These are phyloP conservation scores for Argyrosomus japonicus DNA, from an alignment of 2,113 vertebrate species.

Conservation along the genomic window DNA sequence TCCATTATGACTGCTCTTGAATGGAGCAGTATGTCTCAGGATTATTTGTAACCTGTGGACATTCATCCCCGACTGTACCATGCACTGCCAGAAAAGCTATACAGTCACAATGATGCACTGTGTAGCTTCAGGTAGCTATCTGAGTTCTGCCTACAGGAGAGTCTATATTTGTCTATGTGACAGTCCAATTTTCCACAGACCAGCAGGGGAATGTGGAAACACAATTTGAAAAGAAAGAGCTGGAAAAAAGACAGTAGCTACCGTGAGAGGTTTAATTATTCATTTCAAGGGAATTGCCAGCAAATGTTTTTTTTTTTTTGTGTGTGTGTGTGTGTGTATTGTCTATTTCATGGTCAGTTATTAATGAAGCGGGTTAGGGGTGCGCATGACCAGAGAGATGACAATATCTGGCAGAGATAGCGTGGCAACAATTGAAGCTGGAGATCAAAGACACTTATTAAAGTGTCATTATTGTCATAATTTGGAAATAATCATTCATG, in stretches of 20 bases:
- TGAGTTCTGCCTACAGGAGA: constrained; percentile 47
- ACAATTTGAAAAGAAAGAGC: not conserved
- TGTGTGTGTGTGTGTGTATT: constrained; percentile 22
- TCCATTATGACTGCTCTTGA: constrained; percentile 21
- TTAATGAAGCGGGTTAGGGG: constrained; percentile 31
- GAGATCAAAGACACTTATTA: not conserved
- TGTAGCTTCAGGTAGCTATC: constrained; percentile 34
- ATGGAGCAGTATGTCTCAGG: constrained; percentile 4
- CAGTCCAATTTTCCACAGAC: constrained; percentile 46
- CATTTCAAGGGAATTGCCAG: constrained; percentile 44
- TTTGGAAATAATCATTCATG: not conserved
- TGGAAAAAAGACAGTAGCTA: constrained; percentile 26
- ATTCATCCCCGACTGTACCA: constrained; percentile 33
- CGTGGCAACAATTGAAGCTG: not conserved
- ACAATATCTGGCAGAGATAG: constrained; percentile 10
- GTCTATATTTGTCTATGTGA: constrained; percentile 63
- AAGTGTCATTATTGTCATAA: not conserved
- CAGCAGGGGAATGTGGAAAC: constrained; percentile 37
- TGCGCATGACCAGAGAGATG: constrained; percentile 33
- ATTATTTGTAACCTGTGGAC: constrained; percentile 35
- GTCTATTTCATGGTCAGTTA: constrained; percentile 44
- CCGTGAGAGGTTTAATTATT: constrained; percentile 67
- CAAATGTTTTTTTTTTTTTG: constrained; percentile 13
- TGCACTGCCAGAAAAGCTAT: constrained; percentile 15
- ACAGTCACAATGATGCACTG: constrained; percentile 26